Percentiles rank a stretch among this genome's conserved stretches.
These are phyloP conservation scores for Coranthus polyacanthus DNA, from an alignment of 2,797 vertebrate genomes.

Conservation along the genomic window DNA sequence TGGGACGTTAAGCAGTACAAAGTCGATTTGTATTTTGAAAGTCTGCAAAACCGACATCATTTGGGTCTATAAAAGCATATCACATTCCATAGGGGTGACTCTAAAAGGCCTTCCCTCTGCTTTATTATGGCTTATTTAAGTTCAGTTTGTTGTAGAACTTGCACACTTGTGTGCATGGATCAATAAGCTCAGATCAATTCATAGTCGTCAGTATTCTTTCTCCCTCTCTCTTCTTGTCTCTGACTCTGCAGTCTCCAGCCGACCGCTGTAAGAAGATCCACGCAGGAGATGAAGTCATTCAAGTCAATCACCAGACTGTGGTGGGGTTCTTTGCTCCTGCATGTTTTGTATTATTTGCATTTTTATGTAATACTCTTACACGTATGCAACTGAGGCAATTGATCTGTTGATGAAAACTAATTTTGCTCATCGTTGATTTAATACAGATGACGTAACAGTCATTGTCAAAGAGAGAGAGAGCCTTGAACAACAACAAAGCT, in stretches of 20 bases:
- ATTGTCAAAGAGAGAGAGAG: not conserved
- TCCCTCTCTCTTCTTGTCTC: slow-evolving; percentile 16
- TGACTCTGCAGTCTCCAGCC: slow-evolving; percentile 91
- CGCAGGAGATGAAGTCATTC: slow-evolving; percentile 98
- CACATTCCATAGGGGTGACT: slow-evolving; percentile 14
- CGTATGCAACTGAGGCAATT: no score
- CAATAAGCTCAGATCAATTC: slow-evolving; percentile 61
- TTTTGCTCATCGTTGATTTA: no score
- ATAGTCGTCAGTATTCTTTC: slow-evolving; percentile 19
- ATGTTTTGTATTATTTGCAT: not conserved
- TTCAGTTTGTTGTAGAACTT: slow-evolving; percentile 41
- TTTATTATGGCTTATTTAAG: slow-evolving; percentile 27
- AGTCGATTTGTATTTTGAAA: not conserved
- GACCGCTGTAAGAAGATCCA: slow-evolving; percentile 99
- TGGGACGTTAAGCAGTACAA: not conserved
- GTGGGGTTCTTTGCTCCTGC: slow-evolving; percentile 74
- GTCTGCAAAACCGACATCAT: slow-evolving; percentile 13
- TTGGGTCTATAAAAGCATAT: slow-evolving; percentile 20
- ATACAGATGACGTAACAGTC: not conserved
- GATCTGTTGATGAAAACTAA: no score
- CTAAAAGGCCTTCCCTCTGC: not conserved
- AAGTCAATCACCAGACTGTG: slow-evolving; percentile 99
- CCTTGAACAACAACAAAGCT: not conserved
- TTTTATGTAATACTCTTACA: not conserved
- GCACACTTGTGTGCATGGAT: slow-evolving; percentile 34